Conservation (phyloP, 2,888 invertebrate genomes). For the Lamellibrachia columna region DNA sequence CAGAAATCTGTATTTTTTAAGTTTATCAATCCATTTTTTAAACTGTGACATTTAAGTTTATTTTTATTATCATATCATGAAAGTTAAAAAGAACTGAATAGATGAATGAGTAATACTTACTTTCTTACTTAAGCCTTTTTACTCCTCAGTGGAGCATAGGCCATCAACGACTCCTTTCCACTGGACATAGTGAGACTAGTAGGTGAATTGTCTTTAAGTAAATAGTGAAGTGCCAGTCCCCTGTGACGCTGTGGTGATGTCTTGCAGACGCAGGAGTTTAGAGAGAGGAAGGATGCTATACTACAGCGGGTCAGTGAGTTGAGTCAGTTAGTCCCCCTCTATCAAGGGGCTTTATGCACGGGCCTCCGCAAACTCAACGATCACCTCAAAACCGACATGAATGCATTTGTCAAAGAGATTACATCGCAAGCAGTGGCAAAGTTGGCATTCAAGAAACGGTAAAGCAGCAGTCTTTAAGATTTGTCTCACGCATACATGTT, state of each 20-base stretch:
- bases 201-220: too few relatives aligned
- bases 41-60: neutral
- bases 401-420: neutral
- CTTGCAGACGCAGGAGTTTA: neutral
- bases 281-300: neutral
- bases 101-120: neutral
- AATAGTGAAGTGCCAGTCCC: too few relatives aligned
- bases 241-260: neutral
- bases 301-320: neutral
- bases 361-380: neutral
- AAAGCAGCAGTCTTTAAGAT: neutral
- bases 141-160: too few relatives aligned
- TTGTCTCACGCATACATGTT: neutral
- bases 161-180: too few relatives aligned
- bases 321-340: constrained; percentile 1
- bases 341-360: neutral
- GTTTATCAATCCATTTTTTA: neutral
- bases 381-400: neutral
- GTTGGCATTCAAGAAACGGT: constrained; percentile 3
- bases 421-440: neutral
- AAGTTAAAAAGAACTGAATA: neutral
- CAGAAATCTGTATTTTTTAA: neutral
- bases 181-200: too few relatives aligned
- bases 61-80: neutral
- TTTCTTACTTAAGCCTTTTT: too few relatives aligned